Conservation (phyloP, 2,888 invertebrate genomes). For the Lucinisca nassula region DNA sequence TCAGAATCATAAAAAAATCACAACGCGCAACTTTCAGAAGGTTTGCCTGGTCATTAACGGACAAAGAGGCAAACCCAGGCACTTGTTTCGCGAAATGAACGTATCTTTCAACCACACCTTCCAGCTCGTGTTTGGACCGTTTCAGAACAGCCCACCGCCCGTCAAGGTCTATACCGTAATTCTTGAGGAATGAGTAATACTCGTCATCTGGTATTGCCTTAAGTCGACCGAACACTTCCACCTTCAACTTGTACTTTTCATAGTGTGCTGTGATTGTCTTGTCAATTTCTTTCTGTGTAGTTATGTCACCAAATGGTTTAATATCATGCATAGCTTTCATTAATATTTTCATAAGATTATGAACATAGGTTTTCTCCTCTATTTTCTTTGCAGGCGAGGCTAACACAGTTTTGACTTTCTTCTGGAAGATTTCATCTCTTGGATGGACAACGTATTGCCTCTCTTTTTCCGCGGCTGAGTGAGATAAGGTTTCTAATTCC, state of each 20-base stretch:
- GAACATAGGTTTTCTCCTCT: background rate
- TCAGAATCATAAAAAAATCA: slow-evolving; percentile 62
- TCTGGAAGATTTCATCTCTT: background rate
- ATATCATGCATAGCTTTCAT: slow-evolving; percentile 53
- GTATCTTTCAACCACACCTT: slow-evolving; percentile 48
- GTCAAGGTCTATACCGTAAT: slow-evolving; percentile 64
- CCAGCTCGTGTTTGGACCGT: slow-evolving; percentile 34
- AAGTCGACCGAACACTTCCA: slow-evolving; percentile 55
- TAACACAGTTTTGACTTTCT: background rate
- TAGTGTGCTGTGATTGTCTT: slow-evolving; percentile 43
- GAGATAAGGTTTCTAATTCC: background rate
- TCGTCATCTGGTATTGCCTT: slow-evolving; percentile 61
- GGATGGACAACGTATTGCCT: background rate
- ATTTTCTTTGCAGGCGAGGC: background rate
- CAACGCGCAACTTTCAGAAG: slow-evolving; percentile 53
- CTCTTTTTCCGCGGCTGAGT: background rate
- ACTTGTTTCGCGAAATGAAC: slow-evolving; percentile 65
- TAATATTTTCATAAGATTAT: slow-evolving; percentile 24
- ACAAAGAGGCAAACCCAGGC: slow-evolving; percentile 57
- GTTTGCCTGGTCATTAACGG: slow-evolving; percentile 55
- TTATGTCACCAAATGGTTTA: slow-evolving; percentile 57
- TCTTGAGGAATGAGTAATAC: slow-evolving; percentile 46
- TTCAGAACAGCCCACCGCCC: slow-evolving; percentile 51
- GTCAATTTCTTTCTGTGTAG: slow-evolving; percentile 39
- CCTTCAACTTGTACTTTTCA: slow-evolving; percentile 48